Evolutionary conservation across 1,140 invertebrate genomes (phyloP), one percentile per base, ranked within the genome.

Genomic region (Trissolcus basalis): DNA sequence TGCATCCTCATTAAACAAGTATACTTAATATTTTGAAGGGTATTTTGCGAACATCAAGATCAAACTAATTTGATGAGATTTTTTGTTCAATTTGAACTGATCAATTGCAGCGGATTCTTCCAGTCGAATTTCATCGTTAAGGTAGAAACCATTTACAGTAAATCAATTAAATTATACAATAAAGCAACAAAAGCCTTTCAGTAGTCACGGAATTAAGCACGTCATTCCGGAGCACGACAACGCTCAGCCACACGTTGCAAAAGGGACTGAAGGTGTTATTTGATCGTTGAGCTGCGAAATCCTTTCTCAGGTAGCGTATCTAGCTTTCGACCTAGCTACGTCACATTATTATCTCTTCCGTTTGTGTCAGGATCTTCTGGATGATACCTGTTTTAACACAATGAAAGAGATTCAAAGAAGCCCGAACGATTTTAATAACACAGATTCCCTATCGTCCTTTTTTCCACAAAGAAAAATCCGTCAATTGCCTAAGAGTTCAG

Each of bases 201-300:
- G 53, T 48, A 56, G 59, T 53, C 39, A 27, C 55, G 63, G 27
- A 39, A 47, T 9, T 10, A 73, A 53, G 50, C 49, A 73, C 16
- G 68, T 73, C n/a, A 72, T 69, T 64, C 50, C 79, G 32, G 58
- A 61, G 8, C 76, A 77, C 54, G 78, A 84, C 68, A 83, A 81
- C 50, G 78, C 75, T 49, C 77, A 71, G 12, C 70, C 70, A 44
- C 76, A 85, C 53, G 59, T 55, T 32, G 80, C 78, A 48, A 73
- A 73, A 69, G 53, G 43, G 11, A 72, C 76, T 5, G 76, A 78
- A 50, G 54, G 44, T 10, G 48, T 55, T 41, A 71, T 69, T 51
- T 55, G 71, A 67, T 74, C 65, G 54, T 74, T 80, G 45, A 80
- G 70, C 56, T 82, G 78, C 76, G 68, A 80, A 54, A 64, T 80